Base-by-base conservation (phyloP, 2,797 vertebrate species). In the Tinamus major region DNA sequence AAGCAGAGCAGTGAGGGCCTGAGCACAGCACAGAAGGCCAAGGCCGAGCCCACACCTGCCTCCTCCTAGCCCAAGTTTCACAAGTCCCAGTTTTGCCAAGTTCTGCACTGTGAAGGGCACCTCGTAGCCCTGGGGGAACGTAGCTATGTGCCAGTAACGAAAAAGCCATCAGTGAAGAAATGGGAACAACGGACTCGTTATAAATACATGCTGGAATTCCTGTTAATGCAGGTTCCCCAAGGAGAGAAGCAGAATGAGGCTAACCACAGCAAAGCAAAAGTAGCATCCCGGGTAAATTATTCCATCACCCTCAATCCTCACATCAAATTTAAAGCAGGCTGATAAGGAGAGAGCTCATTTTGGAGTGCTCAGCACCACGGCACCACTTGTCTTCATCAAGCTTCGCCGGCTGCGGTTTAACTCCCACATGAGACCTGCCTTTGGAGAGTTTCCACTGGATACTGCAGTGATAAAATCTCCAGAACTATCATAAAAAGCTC, bases 141-240 rank as follows among this genome's bases (percentile, higher is more conserved):
- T 18, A 31, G 29, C 53, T 10, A 6, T 4, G 29, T 68, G 76
- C 33, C 68, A 75, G 72, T 35, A 79, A 33, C 1, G 11, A 68
- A 80, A 48, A 85, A 90, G 24, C 41, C 69, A 23, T 23, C 42
- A 49, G 51, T 26, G 56, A 77, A 80, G 65, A 71, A 77, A 85
- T 23, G 63, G 65, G 79, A 70, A 24, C 17, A 85, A 64, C 64
- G 68, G 58, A 59, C 7, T 3, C 72, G 35, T 44, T 74, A 51
- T 3, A 72, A 58, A 77, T 18, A 90, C n/a, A 67, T 41, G 68
- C 31, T 46, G 58, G 62, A 15, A 24, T 12, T 72, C 58, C 35
- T 79, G 31, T 44, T 58, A 71, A 48, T 0, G 1, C 27, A 29
- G 41, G 64, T 14, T 92, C 33, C 24, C 11, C 0, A 0, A 31